Conservation (phyloP, 2,797 vertebrate species). For the Acrocephalus scirpaceus region DNA sequence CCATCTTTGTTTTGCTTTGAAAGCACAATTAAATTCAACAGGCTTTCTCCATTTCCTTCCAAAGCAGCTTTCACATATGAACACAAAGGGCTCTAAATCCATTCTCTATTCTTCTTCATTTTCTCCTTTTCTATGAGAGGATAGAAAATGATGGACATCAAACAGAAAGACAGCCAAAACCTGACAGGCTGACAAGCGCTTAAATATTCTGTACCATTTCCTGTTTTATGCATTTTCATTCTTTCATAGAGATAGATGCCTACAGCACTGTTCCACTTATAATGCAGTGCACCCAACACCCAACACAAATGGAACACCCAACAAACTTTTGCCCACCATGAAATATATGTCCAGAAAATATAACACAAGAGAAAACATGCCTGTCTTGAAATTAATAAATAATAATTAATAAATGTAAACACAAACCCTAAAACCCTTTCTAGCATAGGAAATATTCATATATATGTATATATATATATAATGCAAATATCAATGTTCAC, state of each 20-base stretch:
- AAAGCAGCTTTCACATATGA: neutral
- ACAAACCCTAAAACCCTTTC: neutral
- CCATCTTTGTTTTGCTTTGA: neutral
- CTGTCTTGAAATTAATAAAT: neutral
- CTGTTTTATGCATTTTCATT: neutral
- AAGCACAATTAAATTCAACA: neutral
- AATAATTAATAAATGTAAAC: neutral
- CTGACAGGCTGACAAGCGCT: neutral
- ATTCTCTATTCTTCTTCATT: neutral
- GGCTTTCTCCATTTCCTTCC: neutral
- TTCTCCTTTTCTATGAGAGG: neutral
- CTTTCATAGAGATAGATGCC: neutral
- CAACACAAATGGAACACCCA: neutral
- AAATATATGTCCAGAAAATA: neutral
- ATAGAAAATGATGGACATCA: neutral
- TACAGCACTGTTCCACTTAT: neutral
- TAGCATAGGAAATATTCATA: neutral
- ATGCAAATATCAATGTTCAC: neutral
- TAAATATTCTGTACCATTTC: neutral
- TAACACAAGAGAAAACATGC: neutral
- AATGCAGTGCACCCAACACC: neutral
- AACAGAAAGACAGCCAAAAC: neutral
- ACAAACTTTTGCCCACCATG: neutral
- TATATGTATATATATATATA: neutral
- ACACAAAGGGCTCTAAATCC: neutral